Evolutionary conservation across 1,140 invertebrate species (phyloP), one percentile per base, ranked within the genome.

Genomic region (Tetramorium parvispinum): DNA sequence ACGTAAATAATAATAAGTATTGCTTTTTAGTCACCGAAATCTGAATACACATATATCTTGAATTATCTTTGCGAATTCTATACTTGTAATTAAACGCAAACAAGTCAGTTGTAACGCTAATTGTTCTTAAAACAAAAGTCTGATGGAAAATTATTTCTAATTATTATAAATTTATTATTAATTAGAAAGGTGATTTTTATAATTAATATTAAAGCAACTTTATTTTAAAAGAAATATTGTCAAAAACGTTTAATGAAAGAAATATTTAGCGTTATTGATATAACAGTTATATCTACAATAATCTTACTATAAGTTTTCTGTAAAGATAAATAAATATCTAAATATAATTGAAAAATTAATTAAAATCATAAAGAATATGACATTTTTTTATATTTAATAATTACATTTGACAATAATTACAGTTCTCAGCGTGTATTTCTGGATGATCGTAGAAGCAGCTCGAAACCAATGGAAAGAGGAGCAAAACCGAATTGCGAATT

Each of bases 401-500:
- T 59, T 24, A 21, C 11, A 21, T 3, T 68, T 40, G 32, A 53
- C 16, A 63, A 81, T 55, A 40, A 86, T 93, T 93, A 7, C 85
- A 95, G 95, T 94, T 55, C 24, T 93, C 3, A 91, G 91, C 61
- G 73, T 89, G 43, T 95, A 94, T 85, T 93, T 94, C 66, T 95
- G 94, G 94, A 91, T 93, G 87, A 51, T 93, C 6, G 93, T 95
- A 3, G 93, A 92, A 59, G 73, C 87, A 18, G 93, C 93, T 3
- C 92, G 92, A 40, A 92, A 88, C 21, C 87, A 93, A 55, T 94
- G 92, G 92, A 8, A 73, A 3, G 49, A 59, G 2, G 63, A 71
- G n/a, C 55, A 18, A 16, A 21, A 8, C n/a, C 5, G 1, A 21
- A 43, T 6, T 8, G n/a, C 43, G 2, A 63, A 88, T 27, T 24